These are phyloP conservation scores for Panthera uncia DNA, from an alignment of 2,113 vertebrate genomes.

Conservation along the genomic window DNA sequence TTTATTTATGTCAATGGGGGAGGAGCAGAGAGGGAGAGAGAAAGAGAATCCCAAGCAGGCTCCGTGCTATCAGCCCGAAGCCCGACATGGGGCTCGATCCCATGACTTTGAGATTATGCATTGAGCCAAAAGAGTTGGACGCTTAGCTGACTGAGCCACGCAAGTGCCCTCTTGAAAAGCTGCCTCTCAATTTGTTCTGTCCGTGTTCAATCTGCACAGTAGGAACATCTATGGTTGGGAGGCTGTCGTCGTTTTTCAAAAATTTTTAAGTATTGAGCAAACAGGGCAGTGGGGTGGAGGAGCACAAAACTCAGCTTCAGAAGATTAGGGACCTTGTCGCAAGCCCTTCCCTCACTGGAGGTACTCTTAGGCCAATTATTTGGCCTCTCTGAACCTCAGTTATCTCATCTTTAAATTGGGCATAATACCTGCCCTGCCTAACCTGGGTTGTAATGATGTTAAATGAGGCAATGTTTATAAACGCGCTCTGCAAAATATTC, in stretches of 20 bases:
- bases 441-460: background rate
- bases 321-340: background rate
- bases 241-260: background rate
- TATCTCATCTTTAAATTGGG: slow-evolving; percentile 56
- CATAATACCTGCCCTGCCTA: background rate
- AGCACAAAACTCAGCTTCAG: background rate
- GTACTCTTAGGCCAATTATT: background rate
- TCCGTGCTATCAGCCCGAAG: too few species aligned
- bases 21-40: too few species aligned
- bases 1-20: too few species aligned
- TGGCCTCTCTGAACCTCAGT: background rate
- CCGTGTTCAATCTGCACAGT: background rate
- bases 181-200: background rate
- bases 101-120: background rate
- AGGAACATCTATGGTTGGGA: background rate
- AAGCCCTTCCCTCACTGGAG: background rate
- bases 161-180: background rate
- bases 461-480: slow-evolving; percentile 42
- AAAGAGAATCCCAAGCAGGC: too few species aligned
- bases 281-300: background rate
- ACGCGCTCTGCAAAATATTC: background rate
- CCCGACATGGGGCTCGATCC: background rate
- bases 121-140: background rate
- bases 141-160: background rate
- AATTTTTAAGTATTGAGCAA: background rate